phyloP scores from a whole-genome alignment of 2,888 invertebrate species.

The Zhuqinia jingwanae region DNA sequence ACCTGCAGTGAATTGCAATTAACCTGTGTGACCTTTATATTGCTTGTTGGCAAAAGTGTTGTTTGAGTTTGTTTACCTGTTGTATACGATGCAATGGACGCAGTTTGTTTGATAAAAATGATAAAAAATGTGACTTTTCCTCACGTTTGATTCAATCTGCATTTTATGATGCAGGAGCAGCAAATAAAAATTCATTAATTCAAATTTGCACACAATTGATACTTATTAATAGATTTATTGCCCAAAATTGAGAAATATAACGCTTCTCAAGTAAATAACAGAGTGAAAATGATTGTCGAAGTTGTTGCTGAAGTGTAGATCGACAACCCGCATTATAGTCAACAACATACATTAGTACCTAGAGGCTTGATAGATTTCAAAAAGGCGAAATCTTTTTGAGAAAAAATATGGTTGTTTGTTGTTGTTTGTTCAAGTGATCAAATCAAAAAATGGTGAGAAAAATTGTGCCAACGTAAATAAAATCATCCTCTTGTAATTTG shows the following conservation, averaged over 20 bases:
- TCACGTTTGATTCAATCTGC: slow-evolving; percentile 4
- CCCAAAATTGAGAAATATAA: slow-evolving; percentile 39
- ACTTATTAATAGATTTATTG: too few relatives aligned
- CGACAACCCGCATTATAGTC: too few relatives aligned
- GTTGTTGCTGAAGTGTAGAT: too few relatives aligned
- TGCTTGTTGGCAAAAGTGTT: not conserved
- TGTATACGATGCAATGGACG: slow-evolving; percentile 10
- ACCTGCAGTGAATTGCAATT: slow-evolving; percentile 46
- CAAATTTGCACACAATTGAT: too few relatives aligned
- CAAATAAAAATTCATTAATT: too few relatives aligned
- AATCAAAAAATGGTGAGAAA: not conserved
- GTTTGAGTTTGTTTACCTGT: not conserved
- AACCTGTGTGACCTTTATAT: slow-evolving; percentile 51
- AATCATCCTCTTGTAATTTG: too few relatives aligned
- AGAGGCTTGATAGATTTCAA: too few relatives aligned
- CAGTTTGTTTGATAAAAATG: too few relatives aligned
- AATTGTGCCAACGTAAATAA: not conserved
- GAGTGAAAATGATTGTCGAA: not conserved
- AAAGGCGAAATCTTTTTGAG: not conserved
- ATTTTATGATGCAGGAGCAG: too few relatives aligned
- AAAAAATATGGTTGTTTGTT: not conserved
- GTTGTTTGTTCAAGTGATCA: not conserved
- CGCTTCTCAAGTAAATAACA: slow-evolving; percentile 52
- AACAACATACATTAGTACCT: too few relatives aligned
- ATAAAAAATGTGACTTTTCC: slow-evolving; percentile 2